Evolutionary conservation across 2,888 invertebrate genomes (phyloP), one percentile per base, ranked within the genome.

Genomic region (Patella pellucida): DNA sequence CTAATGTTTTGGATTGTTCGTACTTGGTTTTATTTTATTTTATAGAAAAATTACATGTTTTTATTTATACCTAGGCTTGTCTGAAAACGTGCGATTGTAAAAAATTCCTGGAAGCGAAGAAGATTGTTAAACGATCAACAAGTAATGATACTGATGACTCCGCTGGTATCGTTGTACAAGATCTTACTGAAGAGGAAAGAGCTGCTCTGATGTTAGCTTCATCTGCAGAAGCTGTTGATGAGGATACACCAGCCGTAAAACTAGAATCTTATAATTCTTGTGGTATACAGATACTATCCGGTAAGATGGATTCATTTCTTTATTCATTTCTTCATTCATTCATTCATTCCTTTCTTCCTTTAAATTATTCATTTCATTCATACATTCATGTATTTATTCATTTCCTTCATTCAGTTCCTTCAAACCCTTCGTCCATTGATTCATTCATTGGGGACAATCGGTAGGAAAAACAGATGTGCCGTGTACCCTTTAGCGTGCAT

Each of bases 261-360:
- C 69, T 68, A 23, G 16, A 54, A 31, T 70, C 76, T 3, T 78
- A 79, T 52, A 76, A 68, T n/a, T 75, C 82, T 51, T 83, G 83
- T 76, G 83, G 83, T 9, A 14, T 83, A 0, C 83, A 83, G 72
- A 72, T 83, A 12, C 76, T 72, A 67, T 75, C 78, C 74, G 82
- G 81, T 81, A 74, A 19, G 54, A 16, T 52, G n/a, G 41, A 7
- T 41, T 41, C 41, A 41, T 7, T 50, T 9, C 4, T 27, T 51
- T 9, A 41, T 41, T 41, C 5, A 4, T 31, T 41, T 9, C 4
- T 41, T 41, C 41, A 7, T 41, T 41, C 9, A 41, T 4, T 41
- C 41, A 41, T 41, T 41, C 4, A 3, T 4, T 41, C 1, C 4
- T 9, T 41, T 9, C 41, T 7, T 31, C 5, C 31, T 5, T 31